These are phyloP conservation scores for Cerastoderma edule DNA, from an alignment of 2,888 invertebrate species.

Conservation along the genomic window DNA sequence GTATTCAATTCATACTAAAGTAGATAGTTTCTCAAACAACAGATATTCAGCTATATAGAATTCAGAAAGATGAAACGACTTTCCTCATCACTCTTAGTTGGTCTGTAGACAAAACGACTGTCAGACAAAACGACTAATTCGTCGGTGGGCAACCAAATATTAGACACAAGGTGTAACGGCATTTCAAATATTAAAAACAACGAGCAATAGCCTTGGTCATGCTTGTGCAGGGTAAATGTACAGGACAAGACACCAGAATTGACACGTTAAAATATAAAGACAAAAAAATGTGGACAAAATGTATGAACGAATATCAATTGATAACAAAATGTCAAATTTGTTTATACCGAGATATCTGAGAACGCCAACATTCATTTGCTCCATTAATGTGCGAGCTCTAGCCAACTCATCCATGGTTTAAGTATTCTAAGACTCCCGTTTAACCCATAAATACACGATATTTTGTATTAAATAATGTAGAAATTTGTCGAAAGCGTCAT, in stretches of 20 bases:
- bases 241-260: neutral
- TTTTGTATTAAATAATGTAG: neutral
- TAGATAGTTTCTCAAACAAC: too few species aligned
- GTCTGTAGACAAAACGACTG: too few species aligned
- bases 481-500: neutral
- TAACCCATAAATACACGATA: neutral
- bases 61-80: too few species aligned
- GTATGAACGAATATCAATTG: neutral
- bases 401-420: constrained; percentile 58
- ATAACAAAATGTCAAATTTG: neutral
- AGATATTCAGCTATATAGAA: too few species aligned
- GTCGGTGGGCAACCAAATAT: too few species aligned
- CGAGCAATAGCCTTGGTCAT: too few species aligned
- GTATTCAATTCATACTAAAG: too few species aligned
- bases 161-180: too few species aligned
- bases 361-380: constrained; percentile 68
- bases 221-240: neutral
- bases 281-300: neutral
- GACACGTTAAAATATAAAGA: neutral
- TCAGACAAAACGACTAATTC: too few species aligned
- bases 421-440: neutral
- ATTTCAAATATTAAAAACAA: too few species aligned
- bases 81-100: too few species aligned
- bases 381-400: constrained; percentile 55
- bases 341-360: constrained; percentile 65